Evolutionary conservation across 2,888 invertebrate genomes (phyloP), one percentile per base, ranked within the genome.

Genomic region (Parnassius smintheus): DNA sequence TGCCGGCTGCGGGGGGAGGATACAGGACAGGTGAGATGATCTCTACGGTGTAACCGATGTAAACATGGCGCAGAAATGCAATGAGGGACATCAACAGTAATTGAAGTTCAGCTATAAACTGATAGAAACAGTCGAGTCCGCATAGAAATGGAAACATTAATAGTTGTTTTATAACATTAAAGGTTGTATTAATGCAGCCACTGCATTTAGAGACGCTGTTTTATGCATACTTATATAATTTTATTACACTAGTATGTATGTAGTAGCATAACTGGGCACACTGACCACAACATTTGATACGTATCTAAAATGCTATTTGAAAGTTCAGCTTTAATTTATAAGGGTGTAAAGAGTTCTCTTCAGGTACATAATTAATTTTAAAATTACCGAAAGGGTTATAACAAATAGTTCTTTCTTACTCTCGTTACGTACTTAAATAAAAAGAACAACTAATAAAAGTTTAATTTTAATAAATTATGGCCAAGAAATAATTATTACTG

Each of bases 1-100:
- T 75, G 94, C 94, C 67, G 94, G 94, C 18, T 94, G 94, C 78
- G 93, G 94, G 70, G 93, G 93, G 35, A 81, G 92, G 71, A 94
- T 94, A 68, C 93, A 93, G 69, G 94, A 94, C 81, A 89, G 93
- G 86, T 94, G 82, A 78, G 73, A 51, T 61, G 52, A 46, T 54
- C 52, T 56, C 59, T 59, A 58, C 48, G 58, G 13, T 41, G 61
- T 56, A 64, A 59, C 45, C 41, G 50, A 59, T 56, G 59, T 59
- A 44, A 48, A 64, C 64, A 64, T 52, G 64, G 52, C 51, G 51
- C 59, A 64, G 56, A 56, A 64, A 64, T 64, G 64, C 52, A 59
- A 52, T 59, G 46, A 59, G 56, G 44, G 51, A 48, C 52, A 59
- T 59, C 49, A 56, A 54, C 56, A 60, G 59, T 64, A 56, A 64